Conservation (phyloP, 2,888 invertebrate species). For the Tenodera sinensis region DNA sequence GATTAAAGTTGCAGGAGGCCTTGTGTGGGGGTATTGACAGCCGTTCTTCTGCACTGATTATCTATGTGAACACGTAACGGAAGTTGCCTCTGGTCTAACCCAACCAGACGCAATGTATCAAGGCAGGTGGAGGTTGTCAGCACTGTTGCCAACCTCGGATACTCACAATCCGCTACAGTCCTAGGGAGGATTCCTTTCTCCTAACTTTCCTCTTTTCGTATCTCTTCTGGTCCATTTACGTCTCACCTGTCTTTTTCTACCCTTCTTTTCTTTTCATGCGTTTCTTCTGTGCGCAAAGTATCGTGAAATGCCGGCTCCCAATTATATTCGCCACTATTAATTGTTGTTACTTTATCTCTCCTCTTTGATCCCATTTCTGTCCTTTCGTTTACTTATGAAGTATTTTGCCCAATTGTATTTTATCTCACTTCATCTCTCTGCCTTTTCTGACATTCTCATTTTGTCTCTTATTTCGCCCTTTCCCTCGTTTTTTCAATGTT, state of each 20-base stretch:
- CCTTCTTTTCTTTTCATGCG: too few relatives aligned
- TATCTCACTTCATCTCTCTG: background rate
- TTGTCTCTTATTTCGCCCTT: too few relatives aligned
- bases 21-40: background rate
- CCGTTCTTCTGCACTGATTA: background rate
- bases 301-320: too few relatives aligned
- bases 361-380: too few relatives aligned
- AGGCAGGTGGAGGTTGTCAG: background rate
- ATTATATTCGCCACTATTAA: too few relatives aligned
- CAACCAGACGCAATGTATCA: background rate
- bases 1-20: background rate
- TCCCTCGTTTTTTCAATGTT: too few relatives aligned
- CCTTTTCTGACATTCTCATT: background rate
- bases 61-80: background rate
- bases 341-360: too few relatives aligned
- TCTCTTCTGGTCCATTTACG: background rate
- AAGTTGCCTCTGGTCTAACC: background rate
- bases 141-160: background rate
- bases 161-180: background rate
- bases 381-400: too few relatives aligned
- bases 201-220: background rate
- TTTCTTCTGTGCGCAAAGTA: too few relatives aligned
- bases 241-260: background rate
- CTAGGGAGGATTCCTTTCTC: background rate
- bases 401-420: background rate